Evolutionary conservation across 2,113 vertebrate genomes (phyloP), one percentile per base, ranked within the genome.

Genomic region (Trogon surrucura): DNA sequence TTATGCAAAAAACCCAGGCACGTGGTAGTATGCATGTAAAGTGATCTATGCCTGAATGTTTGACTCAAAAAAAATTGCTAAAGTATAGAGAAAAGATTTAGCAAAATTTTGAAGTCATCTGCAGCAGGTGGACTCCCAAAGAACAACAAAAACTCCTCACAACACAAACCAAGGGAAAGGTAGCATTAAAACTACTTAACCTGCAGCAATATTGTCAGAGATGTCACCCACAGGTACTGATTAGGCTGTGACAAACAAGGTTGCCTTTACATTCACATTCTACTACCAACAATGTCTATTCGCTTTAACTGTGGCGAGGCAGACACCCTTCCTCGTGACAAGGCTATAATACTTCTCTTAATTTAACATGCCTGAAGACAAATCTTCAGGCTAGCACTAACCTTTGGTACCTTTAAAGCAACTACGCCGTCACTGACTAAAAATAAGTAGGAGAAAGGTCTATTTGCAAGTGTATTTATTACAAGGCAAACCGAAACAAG

Each of bases 231-330:
- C 18, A 93, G 54, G 67, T 36, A 57, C 85, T 93, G 91, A 94
- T 91, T 80, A 95, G 85, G 54, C 29, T 82, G 38, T 90, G 87
- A 91, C 74, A 93, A 95, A 96, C 47, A 89, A 90, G 64, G n/a
- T 78, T 95, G 67, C 73, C 88, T 90, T 93, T 92, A 70, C 30
- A 17, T 77, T 85, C 85, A 60, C 71, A 60, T 96, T 88, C 88
- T 94, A 47, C 88, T 66, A 91, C 88, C 81, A 95, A 85, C 74
- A 36, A 30, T 53, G 47, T 83, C 81, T 95, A 58, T 73, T 77
- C 1, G 2, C 51, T 95, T 96, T 85, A 88, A 34, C 88, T 56
- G 56, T 56, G 67, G 85, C 88, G 25, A 80, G 41, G 36, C 71
- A 90, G 85, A 80, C 74, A 70, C 54, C 25, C 41, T 72, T 73